Percentiles rank a stretch among this genome's conserved stretches.
Conservation (phyloP, 2,797 vertebrate genomes). For the Peromyscus attwateri region DNA sequence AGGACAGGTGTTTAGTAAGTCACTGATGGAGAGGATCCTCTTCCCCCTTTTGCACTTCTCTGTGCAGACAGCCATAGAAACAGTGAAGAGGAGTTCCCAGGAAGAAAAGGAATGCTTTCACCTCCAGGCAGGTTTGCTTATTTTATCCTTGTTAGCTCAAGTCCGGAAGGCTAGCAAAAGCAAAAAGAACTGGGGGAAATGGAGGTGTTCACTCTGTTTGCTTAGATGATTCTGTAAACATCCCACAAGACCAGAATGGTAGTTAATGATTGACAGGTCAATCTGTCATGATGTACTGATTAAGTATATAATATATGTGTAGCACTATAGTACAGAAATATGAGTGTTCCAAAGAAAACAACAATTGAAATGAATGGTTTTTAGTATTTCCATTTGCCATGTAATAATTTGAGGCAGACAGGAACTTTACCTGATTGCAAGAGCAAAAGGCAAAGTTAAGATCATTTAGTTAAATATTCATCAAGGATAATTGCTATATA, state of each 20-base stretch:
- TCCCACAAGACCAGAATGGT: constrained; percentile 2
- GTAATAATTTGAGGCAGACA: not conserved
- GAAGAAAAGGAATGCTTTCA: constrained; percentile 10
- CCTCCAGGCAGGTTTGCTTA: not conserved
- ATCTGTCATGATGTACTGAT: not conserved
- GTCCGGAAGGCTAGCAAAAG: not conserved
- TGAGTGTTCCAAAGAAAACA: not conserved
- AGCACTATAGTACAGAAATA: not conserved
- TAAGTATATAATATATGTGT: not conserved
- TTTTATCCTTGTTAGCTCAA: not conserved
- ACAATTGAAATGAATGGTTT: not conserved
- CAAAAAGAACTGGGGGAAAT: not conserved
- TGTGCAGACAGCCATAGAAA: not conserved
- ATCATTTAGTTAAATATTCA: constrained; percentile 5
- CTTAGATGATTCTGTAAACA: not conserved
- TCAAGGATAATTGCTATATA: not conserved
- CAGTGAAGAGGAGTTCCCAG: not conserved
- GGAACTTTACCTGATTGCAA: not conserved
- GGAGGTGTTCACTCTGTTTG: not conserved
- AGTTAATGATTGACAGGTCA: not conserved
- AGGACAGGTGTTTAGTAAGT: not conserved
- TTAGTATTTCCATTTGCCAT: not conserved
- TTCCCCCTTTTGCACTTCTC: not conserved
- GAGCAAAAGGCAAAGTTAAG: not conserved
- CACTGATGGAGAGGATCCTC: not conserved